Evolutionary conservation across 37 sponge, comb jelly and placozoan species (phyloP).

Genomic region (Cliona cf. orientalis): DNA sequence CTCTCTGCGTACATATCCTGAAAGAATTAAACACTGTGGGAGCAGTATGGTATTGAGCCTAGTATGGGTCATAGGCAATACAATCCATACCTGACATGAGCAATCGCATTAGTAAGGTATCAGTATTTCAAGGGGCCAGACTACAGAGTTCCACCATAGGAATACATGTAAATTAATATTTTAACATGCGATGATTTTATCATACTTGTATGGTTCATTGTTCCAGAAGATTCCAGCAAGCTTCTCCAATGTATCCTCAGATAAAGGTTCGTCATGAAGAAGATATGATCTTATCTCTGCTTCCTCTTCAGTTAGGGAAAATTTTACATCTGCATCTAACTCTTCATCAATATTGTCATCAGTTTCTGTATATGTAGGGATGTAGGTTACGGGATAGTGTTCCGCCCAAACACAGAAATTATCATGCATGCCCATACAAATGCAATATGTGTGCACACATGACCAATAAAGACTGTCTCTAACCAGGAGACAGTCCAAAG

Average conservation of each 20-base stretch:
- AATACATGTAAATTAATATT: too few species aligned
- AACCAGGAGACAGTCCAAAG: neutral
- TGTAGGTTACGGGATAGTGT: neutral
- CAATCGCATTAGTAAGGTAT: too few species aligned
- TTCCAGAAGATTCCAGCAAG: conserved; percentile 75
- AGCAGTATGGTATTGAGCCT: too few species aligned
- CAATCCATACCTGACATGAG: too few species aligned
- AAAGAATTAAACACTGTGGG: too few species aligned
- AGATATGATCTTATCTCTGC: conserved; percentile 68
- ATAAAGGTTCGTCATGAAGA: conserved; percentile 70
- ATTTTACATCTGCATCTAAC: conserved; percentile 57
- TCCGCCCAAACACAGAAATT: neutral
- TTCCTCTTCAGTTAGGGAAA: conserved; percentile 75
- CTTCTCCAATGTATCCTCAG: conserved; percentile 75
- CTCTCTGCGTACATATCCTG: too few species aligned
- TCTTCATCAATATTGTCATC: conserved; percentile 68
- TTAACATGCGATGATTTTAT: too few species aligned
- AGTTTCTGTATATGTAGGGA: too few species aligned
- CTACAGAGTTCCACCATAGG: too few species aligned
- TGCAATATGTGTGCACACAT: neutral
- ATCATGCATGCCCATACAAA: neutral
- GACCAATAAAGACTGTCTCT: neutral
- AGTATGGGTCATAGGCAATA: too few species aligned
- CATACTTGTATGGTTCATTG: conserved; percentile 89
- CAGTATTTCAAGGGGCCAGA: too few species aligned